Evolutionary conservation across 2,888 invertebrate genomes (phyloP).

Genomic region (Tipula unca): DNA sequence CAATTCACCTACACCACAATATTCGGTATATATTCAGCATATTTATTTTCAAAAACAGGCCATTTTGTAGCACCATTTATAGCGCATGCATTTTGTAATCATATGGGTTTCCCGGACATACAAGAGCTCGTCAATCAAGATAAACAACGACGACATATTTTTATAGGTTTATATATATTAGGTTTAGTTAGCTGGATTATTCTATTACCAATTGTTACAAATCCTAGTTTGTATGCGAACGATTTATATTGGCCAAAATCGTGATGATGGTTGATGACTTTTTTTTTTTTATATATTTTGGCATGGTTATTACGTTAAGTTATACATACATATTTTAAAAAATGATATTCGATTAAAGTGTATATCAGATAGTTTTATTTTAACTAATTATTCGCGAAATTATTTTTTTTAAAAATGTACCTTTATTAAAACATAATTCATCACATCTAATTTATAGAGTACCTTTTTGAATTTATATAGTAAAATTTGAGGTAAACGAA

Average conservation of each 20-base stretch:
- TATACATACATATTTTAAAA: no score
- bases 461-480: neutral
- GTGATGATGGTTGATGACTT: neutral
- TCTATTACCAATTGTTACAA: slow-evolving; percentile 66
- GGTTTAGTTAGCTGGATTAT: slow-evolving; percentile 73
- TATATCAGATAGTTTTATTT: neutral
- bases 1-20: slow-evolving; percentile 86
- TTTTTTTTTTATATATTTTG: neutral
- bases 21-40: slow-evolving; percentile 93
- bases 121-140: slow-evolving; percentile 53
- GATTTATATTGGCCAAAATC: slow-evolving; percentile 46
- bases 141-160: slow-evolving; percentile 50
- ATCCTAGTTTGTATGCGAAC: slow-evolving; percentile 56
- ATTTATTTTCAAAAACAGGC: slow-evolving; percentile 75
- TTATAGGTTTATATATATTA: slow-evolving; percentile 58
- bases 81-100: slow-evolving; percentile 92
- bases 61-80: slow-evolving; percentile 81
- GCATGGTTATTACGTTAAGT: neutral
- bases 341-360: neutral
- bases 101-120: slow-evolving; percentile 92
- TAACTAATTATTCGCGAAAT: neutral
- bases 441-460: neutral
- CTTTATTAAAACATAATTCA: neutral
- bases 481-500: neutral
- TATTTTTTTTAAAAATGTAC: neutral